Evolutionary conservation across 2,797 vertebrate genomes (phyloP).

Genomic region (Rhincodon typus): DNA sequence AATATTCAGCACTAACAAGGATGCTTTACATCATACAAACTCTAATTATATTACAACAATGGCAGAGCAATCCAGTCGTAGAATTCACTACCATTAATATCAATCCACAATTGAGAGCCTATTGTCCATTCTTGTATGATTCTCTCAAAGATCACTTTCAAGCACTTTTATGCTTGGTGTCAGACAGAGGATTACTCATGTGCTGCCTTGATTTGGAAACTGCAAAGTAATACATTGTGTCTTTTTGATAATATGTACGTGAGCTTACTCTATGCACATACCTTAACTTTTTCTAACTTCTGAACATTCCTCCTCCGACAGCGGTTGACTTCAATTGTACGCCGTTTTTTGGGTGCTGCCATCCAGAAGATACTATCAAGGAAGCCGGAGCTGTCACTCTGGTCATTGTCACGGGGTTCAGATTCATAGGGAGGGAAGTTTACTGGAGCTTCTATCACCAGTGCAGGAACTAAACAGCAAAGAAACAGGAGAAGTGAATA

Average conservation of each 20-base stretch:
- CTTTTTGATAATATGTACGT: not conserved
- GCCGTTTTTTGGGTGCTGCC: conserved; percentile 88
- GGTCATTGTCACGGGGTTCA: not conserved
- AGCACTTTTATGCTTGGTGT: not conserved
- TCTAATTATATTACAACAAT: not conserved
- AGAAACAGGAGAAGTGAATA: not conserved
- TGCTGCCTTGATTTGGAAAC: not conserved
- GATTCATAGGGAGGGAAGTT: conserved; percentile 48
- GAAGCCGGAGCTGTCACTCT: conserved; percentile 45
- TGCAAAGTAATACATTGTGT: not conserved
- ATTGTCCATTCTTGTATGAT: not conserved
- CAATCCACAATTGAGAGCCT: not conserved
- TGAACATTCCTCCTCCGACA: conserved; percentile 70
- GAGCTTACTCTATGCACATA: conserved; percentile 46
- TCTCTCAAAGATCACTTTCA: not conserved
- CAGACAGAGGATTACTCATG: not conserved
- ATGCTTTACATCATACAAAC: not conserved
- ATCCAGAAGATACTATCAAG: conserved; percentile 80
- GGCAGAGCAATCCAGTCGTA: not conserved
- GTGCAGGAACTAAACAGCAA: conserved; percentile 50
- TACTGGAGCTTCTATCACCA: conserved; percentile 60
- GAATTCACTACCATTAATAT: not conserved
- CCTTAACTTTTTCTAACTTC: conserved; percentile 76
- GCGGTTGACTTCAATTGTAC: conserved; percentile 83
- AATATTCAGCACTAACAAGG: not conserved